Evolutionary conservation across 2,888 invertebrate genomes (phyloP), one percentile per base, ranked within the genome.

Genomic region (Agrotis exclamationis): DNA sequence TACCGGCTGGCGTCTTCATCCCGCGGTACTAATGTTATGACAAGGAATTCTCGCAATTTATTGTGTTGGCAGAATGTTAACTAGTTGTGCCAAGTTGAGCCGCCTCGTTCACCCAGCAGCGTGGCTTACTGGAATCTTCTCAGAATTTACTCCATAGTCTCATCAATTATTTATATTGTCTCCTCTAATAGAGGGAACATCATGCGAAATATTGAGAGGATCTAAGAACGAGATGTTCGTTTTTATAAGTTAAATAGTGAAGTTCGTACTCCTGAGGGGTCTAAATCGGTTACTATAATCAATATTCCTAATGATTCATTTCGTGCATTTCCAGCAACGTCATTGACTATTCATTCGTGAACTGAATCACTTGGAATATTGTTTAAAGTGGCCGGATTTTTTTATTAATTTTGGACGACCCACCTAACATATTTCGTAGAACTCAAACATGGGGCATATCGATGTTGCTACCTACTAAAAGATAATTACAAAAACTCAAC

Each of bases 51-150:
- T 28, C 63, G 66, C 65, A 66, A 74, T 79, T 72, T 73, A 63
- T 69, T 67, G 63, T 74, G 65, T 71, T 73, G 57, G 18, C 14
- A 64, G 70, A 74, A 80, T 83, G 67, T 66, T 68, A 73, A 74
- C 74, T 71, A 70, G 76, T 64, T 72, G 63, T 33, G 47, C 67
- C 63, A 63, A 72, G 50, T 70, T 45, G 47, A 33, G 66, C 59
- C 51, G 56, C 65, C 54, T 44, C 56, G 53, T 56, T 57, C 47
- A 24, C 24, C 24, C 63, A 24, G 22, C 53, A 24, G 54, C 22
- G 63, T 60, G 58, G 50, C 48, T 51, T 24, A n/a, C 51, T 60
- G 66, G 65, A 50, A 72, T 74, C 80, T 70, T 44, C 22, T 5
- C 50, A 76, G 73, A 63, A 66, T 70, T 64, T 68, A 47, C 63